Evolutionary conservation across 1,140 invertebrate species (phyloP).

Genomic region (Ephestia elutella): DNA sequence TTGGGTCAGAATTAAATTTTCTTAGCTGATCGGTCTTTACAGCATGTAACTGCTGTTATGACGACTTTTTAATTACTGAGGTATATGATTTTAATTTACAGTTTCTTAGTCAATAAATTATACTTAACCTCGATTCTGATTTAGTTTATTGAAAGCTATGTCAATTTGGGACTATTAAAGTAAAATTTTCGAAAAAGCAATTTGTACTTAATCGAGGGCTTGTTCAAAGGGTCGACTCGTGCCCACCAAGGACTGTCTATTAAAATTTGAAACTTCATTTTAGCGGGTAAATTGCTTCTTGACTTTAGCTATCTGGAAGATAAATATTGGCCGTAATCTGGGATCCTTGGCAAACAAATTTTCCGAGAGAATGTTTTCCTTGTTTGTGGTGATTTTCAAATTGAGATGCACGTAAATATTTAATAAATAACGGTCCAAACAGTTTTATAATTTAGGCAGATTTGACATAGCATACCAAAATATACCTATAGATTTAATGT

Average conservation of each 20-base stretch:
- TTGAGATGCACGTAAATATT: not conserved
- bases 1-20: too few relatives aligned
- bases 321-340: slow-evolving; percentile 58
- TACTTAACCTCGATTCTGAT: not conserved
- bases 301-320: slow-evolving; percentile 59
- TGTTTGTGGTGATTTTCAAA: slow-evolving; percentile 8
- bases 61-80: too few relatives aligned
- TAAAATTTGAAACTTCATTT: slow-evolving; percentile 71
- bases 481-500: too few relatives aligned
- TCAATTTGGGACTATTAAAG: not conserved
- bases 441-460: too few relatives aligned
- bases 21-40: too few relatives aligned
- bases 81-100: not conserved
- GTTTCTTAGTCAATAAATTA: not conserved
- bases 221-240: slow-evolving; percentile 52
- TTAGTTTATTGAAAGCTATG: not conserved
- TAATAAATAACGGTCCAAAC: not conserved
- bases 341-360: slow-evolving; percentile 45
- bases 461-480: too few relatives aligned
- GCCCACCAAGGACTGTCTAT: slow-evolving; percentile 48
- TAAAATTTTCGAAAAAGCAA: slow-evolving; percentile 58
- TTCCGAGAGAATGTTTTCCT: slow-evolving; percentile 11
- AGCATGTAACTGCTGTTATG: too few relatives aligned
- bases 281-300: slow-evolving; percentile 65
- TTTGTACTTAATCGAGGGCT: slow-evolving; percentile 50